Evolutionary conservation across 1,140 invertebrate genomes (phyloP), one percentile per base, ranked within the genome.

Genomic region (Alviniconcha marisindica): DNA sequence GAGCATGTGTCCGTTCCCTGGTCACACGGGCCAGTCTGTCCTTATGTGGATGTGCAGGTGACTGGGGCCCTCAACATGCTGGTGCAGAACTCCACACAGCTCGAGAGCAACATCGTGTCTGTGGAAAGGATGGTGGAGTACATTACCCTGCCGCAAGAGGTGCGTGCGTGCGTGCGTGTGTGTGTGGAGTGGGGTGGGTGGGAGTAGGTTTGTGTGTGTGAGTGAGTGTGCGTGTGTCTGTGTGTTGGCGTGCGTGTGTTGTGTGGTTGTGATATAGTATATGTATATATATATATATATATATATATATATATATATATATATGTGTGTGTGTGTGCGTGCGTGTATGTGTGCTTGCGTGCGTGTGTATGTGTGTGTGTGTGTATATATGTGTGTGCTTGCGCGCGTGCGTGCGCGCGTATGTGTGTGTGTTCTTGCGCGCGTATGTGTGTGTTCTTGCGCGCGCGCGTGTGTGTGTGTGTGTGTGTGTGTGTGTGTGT

Each of bases 81-180:
- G 73, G 98, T 99, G 3, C 94, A 97, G 83, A 98, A 98, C 96
- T 97, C 96, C 0, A 97, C 97, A 2, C 97, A 99, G 89, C 96
- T 99, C 24, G 98, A 99, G 94, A 98, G 97, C 0, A 99, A 99
- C 91, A 98, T 99, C 83, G 98, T 99, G 0, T 97, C 97, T 24
- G 97, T 99, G 2, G 98, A 99, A 93, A 95, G 98, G 91, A 97
- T 99, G 86, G 97, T 97, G 91, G 98, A 99, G 90, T 99, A 89
- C 77, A 85, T 88, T 33, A 87, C 87, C 14, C 83, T 87, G 28
- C n/a, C 60, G 18, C 66, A 66, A 48, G 90, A 91, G 88, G 90
- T 91, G 77, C 63, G 78, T 54, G 3, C 1, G 18, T 33, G 5
- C 3, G 0, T 2, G 15, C 33, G n/a, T n/a, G n/a, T n/a, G n/a